Evolutionary conservation across 2,888 invertebrate genomes (phyloP).

Genomic region (Steromphala cineraria): DNA sequence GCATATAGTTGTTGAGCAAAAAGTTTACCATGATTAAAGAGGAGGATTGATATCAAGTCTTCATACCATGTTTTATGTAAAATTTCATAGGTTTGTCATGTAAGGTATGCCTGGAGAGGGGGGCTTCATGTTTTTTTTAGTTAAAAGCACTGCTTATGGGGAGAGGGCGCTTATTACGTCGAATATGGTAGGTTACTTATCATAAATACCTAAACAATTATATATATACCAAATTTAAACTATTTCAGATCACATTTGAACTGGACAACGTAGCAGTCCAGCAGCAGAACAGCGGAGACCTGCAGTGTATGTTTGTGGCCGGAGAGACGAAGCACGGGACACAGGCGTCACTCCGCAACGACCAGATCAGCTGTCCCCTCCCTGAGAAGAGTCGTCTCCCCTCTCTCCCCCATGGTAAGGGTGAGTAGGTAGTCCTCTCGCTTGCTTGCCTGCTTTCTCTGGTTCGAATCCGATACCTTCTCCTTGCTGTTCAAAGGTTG

Average conservation of each 20-base stretch:
- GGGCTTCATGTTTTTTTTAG: too few relatives aligned
- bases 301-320: constrained; percentile 61
- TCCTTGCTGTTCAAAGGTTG: not conserved
- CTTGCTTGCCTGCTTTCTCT: constrained; percentile 6
- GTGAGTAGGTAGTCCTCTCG: constrained; percentile 50
- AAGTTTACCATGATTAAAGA: too few relatives aligned
- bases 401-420: constrained; percentile 57
- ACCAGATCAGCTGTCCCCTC: constrained; percentile 57
- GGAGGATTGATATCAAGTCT: too few relatives aligned
- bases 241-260: constrained; percentile 56
- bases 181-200: too few relatives aligned
- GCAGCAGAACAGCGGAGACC: constrained; percentile 38
- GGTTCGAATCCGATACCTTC: not conserved
- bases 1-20: too few relatives aligned
- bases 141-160: too few relatives aligned
- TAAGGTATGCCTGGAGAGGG: too few relatives aligned
- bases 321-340: constrained; percentile 51
- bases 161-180: too few relatives aligned
- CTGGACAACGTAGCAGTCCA: constrained; percentile 52
- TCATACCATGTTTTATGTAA: too few relatives aligned
- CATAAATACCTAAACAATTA: too few relatives aligned
- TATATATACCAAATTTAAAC: too few relatives aligned
- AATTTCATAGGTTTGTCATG: too few relatives aligned
- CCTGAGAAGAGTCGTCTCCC: constrained; percentile 52
- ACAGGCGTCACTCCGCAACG: constrained; percentile 49